A percentile compares a stretch with the other conserved stretches of the same genome.
phyloP scores from a whole-genome alignment of 2,888 invertebrate species.

The Eupithecia pulchellata region DNA sequence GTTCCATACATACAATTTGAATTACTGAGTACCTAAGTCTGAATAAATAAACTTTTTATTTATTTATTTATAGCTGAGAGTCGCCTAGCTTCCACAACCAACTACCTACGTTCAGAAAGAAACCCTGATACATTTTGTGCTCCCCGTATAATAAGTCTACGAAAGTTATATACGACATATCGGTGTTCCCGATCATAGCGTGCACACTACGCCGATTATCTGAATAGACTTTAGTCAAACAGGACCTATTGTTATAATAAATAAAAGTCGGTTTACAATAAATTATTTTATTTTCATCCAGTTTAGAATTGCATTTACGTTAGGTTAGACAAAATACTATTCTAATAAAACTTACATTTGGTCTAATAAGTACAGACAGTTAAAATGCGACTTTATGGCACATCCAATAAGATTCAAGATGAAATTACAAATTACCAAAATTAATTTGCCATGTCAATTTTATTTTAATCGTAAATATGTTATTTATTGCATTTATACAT shows the following conservation, averaged over 20 bases:
- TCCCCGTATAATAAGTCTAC: too few relatives aligned
- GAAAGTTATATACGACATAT: too few relatives aligned
- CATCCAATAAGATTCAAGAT: slow-evolving; percentile 22
- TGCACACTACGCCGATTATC: too few relatives aligned
- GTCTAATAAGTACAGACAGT: slow-evolving; percentile 30
- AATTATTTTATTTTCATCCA: slow-evolving; percentile 27
- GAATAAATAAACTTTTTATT: too few relatives aligned
- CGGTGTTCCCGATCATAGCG: too few relatives aligned
- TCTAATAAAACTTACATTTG: slow-evolving; percentile 20
- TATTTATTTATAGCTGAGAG: too few relatives aligned
- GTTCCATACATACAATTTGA: too few relatives aligned
- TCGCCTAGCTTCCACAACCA: too few relatives aligned
- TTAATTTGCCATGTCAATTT: not conserved
- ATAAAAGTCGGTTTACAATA: slow-evolving; percentile 23
- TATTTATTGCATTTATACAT: not conserved
- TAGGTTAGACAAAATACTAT: slow-evolving; percentile 15
- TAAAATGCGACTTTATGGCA: slow-evolving; percentile 25
- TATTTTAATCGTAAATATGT: not conserved
- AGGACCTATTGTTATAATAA: not conserved
- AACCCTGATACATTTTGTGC: too few relatives aligned
- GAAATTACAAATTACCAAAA: slow-evolving; percentile 3
- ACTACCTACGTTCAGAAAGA: too few relatives aligned
- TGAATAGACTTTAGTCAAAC: too few relatives aligned
- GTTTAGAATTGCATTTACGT: slow-evolving; percentile 4
- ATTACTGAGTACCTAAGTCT: too few relatives aligned